Evolutionary conservation across 1,140 invertebrate genomes (phyloP).

Genomic region (Eurosta solidaginis): DNA sequence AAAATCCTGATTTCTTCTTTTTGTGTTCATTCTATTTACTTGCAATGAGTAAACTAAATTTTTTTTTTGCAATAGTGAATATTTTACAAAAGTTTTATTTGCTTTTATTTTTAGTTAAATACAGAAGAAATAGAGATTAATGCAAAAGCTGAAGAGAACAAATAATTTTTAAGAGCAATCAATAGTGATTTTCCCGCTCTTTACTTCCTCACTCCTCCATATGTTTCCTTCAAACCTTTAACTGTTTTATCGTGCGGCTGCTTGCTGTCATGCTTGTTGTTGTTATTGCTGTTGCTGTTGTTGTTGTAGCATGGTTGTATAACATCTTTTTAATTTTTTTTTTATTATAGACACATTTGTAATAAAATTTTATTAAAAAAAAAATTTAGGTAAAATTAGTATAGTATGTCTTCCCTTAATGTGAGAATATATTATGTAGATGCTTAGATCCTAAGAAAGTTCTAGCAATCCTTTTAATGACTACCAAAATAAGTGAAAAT

Average conservation of each 20-base stretch:
- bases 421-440: constrained; percentile 9
- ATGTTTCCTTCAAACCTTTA: not conserved
- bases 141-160: not conserved
- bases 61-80: constrained; percentile 10
- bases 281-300: not conserved
- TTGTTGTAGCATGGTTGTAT: not conserved
- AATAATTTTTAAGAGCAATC: not conserved
- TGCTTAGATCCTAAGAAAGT: not conserved
- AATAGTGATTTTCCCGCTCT: not conserved
- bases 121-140: constrained; percentile 12
- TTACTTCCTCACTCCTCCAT: not conserved
- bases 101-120: constrained; percentile 9
- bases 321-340: not conserved
- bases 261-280: constrained; percentile 14
- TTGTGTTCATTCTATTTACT: not conserved
- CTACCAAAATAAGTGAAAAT: not conserved
- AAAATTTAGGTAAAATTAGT: not conserved
- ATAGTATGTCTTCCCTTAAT: not conserved
- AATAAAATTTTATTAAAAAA: not conserved
- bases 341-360: constrained; percentile 7
- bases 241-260: constrained; percentile 11
- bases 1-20: not conserved
- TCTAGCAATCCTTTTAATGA: constrained; percentile 10
- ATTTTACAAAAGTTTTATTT: constrained; percentile 2
- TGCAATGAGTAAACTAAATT: constrained; percentile 1